Evolutionary conservation across 2,888 invertebrate genomes (phyloP).

Genomic region (Coecobrya sp.): DNA sequence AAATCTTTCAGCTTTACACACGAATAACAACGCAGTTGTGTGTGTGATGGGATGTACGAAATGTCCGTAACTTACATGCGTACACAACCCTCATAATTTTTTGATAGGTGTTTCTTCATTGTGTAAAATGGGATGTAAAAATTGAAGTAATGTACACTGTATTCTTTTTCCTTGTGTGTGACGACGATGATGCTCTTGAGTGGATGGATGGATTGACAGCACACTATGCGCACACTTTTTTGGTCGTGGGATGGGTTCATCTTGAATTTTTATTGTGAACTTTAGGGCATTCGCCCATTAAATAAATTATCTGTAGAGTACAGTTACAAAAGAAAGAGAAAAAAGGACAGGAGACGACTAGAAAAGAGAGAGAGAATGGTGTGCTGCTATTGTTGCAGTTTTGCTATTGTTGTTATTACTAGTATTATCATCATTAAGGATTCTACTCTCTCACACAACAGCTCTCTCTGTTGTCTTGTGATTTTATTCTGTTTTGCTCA

Average conservation of each 20-base stretch:
- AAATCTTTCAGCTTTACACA: not conserved
- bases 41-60: not conserved
- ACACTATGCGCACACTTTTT: conserved; percentile 35
- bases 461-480: not conserved
- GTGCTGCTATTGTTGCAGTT: conserved; percentile 26
- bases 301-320: conserved; percentile 77
- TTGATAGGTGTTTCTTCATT: conserved; percentile 67
- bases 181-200: conserved; percentile 41
- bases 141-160: conserved; percentile 54
- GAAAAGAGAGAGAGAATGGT: not conserved
- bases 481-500: conserved; percentile 4
- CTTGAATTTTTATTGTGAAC: conserved; percentile 77
- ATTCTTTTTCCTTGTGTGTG: not conserved
- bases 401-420: conserved; percentile 20
- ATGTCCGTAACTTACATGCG: not conserved
- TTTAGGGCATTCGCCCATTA: conserved; percentile 79
- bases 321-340: conserved; percentile 67
- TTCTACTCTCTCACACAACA: not conserved
- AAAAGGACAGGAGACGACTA: conserved; percentile 13
- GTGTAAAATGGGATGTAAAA: conserved; percentile 72
- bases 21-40: not conserved
- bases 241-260: conserved; percentile 80
- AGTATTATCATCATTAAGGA: not conserved
- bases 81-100: not conserved
- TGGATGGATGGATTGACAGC: conserved; percentile 73